Evolutionary conservation across 2,797 vertebrate species (phyloP).

Genomic region (Adrianichthys oophorus): DNA sequence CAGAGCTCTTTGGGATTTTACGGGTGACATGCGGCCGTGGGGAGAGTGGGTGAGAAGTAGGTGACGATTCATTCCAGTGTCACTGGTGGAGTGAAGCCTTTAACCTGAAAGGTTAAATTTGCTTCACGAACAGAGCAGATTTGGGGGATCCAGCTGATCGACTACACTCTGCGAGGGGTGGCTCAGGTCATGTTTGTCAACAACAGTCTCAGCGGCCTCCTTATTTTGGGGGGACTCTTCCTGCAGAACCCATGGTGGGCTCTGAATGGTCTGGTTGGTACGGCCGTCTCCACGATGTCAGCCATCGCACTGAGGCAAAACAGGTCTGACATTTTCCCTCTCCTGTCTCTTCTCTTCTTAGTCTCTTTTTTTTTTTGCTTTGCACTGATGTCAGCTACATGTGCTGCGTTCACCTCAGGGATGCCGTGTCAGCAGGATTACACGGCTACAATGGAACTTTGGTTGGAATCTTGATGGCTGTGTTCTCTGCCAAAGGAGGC

Average conservation of each 20-base stretch:
- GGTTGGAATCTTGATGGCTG: slow-evolving; percentile 83
- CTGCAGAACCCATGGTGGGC: slow-evolving; percentile 85
- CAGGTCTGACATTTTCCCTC: no score
- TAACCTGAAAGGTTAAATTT: not conserved
- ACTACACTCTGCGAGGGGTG: slow-evolving; percentile 83
- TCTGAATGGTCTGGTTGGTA: slow-evolving; percentile 81
- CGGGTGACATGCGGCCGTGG: slow-evolving; percentile 83
- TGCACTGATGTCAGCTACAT: no score
- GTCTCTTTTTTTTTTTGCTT: no score
- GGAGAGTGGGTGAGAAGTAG: slow-evolving; percentile 85
- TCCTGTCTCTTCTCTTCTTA: no score
- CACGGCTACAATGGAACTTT: slow-evolving; percentile 85
- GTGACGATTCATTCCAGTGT: slow-evolving; percentile 5
- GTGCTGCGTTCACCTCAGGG: slow-evolving; percentile 65
- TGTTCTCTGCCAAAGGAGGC: slow-evolving; percentile 77
- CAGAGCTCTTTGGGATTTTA: slow-evolving; percentile 56
- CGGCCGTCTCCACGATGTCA: slow-evolving; percentile 79
- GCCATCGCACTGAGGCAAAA: slow-evolving; percentile 58
- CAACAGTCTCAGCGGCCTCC: slow-evolving; percentile 84
- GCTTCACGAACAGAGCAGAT: slow-evolving; percentile 71
- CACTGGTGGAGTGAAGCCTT: not conserved
- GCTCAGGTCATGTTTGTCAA: slow-evolving; percentile 90
- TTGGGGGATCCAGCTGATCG: slow-evolving; percentile 79
- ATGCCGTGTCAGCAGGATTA: slow-evolving; percentile 79
- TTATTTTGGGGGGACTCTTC: slow-evolving; percentile 36